Evolutionary conservation across 2,888 invertebrate species (phyloP).

Genomic region (Hirudinaria manillensis): DNA sequence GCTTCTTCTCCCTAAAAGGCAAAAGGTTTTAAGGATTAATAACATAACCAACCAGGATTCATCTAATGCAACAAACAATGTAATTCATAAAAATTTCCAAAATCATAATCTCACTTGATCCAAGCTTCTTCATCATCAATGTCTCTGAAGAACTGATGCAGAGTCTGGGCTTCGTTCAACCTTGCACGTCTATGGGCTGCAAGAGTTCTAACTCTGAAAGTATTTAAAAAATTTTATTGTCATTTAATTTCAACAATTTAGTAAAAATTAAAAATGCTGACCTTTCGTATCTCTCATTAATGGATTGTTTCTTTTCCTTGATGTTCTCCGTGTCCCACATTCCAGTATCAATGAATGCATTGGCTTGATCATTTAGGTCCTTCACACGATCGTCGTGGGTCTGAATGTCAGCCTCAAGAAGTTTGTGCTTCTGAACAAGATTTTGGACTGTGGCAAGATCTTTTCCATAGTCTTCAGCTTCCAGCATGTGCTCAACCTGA

Average conservation of each 20-base stretch:
- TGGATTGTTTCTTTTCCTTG: constrained; percentile 80
- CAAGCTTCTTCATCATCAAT: constrained; percentile 99
- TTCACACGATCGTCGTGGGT: constrained; percentile 71
- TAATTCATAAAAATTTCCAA: not conserved
- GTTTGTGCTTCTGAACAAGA: constrained; percentile 78
- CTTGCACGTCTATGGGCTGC: constrained; percentile 85
- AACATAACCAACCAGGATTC: not conserved
- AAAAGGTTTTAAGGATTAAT: not conserved
- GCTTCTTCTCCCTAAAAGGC: constrained; percentile 78
- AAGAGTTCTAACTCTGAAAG: constrained; percentile 71
- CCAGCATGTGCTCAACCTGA: constrained; percentile 74
- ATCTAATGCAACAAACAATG: not conserved
- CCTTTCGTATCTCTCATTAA: constrained; percentile 79
- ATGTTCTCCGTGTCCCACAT: constrained; percentile 96
- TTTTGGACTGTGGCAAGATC: constrained; percentile 97
- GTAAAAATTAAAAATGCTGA: not conserved
- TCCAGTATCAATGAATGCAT: constrained; percentile 77
- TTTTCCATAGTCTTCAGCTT: constrained; percentile 93
- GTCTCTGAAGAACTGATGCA: constrained; percentile 98
- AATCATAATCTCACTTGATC: constrained; percentile 68
- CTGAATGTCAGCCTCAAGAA: constrained; percentile 90
- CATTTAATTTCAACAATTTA: not conserved
- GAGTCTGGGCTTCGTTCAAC: constrained; percentile 88
- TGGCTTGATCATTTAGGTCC: constrained; percentile 91
- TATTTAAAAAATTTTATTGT: not conserved